Conservation (phyloP, 2,113 vertebrate genomes). For the Rhinoptilus africanus region DNA sequence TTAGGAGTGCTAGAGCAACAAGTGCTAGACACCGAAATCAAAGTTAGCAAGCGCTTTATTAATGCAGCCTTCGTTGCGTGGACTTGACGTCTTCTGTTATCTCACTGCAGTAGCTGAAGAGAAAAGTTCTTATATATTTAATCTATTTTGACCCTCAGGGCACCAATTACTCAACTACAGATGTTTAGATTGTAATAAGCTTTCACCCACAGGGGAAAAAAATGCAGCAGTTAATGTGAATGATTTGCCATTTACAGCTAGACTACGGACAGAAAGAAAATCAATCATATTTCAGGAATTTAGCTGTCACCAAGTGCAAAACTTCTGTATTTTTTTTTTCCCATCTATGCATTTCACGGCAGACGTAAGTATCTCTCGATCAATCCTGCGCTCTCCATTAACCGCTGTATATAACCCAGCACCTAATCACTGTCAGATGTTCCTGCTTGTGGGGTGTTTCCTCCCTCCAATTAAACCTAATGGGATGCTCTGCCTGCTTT, state of each 20-base stretch:
- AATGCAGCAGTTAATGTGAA: background rate
- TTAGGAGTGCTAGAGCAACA: background rate
- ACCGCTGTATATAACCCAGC: background rate
- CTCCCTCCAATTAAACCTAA: background rate
- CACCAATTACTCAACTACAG: background rate
- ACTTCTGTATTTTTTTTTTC: background rate
- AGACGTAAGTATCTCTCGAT: background rate
- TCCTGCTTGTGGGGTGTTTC: background rate
- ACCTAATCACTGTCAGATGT: background rate
- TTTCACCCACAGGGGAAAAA: background rate
- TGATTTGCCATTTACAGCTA: background rate
- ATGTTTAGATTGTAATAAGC: slow-evolving; percentile 31
- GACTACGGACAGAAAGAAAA: background rate
- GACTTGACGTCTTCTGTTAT: background rate
- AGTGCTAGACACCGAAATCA: background rate
- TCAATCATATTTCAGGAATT: background rate
- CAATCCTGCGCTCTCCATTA: background rate
- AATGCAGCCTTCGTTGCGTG: background rate
- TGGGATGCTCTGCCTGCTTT: background rate
- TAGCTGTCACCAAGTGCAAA: background rate
- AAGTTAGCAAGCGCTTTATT: background rate
- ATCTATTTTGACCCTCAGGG: background rate
- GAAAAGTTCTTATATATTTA: background rate
- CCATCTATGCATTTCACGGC: background rate
- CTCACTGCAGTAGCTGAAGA: background rate